Percentiles rank a stretch among this genome's conserved stretches.
These are phyloP conservation scores for Pantherophis vulpinus DNA, from an alignment of 2,797 vertebrate genomes.

Conservation along the genomic window DNA sequence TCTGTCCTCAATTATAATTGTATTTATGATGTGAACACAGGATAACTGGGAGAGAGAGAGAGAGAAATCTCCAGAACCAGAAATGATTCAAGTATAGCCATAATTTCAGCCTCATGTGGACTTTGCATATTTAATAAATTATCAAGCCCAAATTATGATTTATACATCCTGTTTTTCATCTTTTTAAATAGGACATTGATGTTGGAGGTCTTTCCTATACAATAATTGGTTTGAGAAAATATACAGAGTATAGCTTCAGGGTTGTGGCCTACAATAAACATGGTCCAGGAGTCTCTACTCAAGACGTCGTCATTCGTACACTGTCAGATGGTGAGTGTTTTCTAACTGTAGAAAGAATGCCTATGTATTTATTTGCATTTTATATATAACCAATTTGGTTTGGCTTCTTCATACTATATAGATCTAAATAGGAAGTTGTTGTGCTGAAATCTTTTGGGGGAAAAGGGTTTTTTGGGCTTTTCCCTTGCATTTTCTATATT, in stretches of 20 bases:
- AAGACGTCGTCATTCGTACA: constrained; percentile 84
- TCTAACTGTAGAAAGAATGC: neutral
- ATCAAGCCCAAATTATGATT: neutral
- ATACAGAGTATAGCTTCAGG: constrained; percentile 90
- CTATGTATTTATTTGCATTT: neutral
- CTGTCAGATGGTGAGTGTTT: constrained; percentile 86
- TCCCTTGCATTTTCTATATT: neutral
- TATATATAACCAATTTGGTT: neutral
- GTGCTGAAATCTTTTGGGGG: neutral
- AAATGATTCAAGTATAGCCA: neutral
- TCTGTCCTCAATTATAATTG: neutral
- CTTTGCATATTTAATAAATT: neutral
- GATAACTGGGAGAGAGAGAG: neutral
- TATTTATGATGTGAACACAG: neutral
- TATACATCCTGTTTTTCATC: neutral
- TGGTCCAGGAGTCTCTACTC: constrained; percentile 92
- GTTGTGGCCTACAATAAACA: constrained; percentile 97
- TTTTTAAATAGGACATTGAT: constrained; percentile 83
- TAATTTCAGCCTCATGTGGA: neutral
- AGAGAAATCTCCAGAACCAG: neutral
- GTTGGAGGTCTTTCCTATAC: constrained; percentile 81
- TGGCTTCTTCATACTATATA: neutral
- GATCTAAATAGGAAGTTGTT: neutral
- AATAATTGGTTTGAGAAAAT: constrained; percentile 87
- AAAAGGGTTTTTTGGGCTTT: neutral